Evolutionary conservation across 2,888 invertebrate genomes (phyloP).

Genomic region (Polymixis lichenea): DNA sequence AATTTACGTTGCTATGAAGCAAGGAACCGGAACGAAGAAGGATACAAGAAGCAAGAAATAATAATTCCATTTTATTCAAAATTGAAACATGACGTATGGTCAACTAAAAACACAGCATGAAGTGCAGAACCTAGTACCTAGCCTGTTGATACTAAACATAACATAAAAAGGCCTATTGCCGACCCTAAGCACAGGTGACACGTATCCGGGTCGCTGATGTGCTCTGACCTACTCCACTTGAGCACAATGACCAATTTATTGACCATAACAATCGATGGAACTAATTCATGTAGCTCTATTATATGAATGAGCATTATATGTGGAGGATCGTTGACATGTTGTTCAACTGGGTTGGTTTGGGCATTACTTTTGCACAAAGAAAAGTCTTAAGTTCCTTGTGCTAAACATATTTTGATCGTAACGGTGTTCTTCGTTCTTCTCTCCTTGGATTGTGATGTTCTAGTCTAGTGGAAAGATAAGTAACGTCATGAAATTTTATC

Average conservation of each 20-base stretch:
- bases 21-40: no score
- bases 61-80: background rate
- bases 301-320: constrained; percentile 43
- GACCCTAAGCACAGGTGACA: constrained; percentile 57
- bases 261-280: constrained; percentile 62
- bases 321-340: background rate
- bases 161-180: constrained; percentile 6
- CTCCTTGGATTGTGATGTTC: background rate
- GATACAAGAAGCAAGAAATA: no score
- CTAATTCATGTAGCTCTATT: constrained; percentile 47
- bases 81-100: rapidly evolving
- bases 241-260: constrained; percentile 57
- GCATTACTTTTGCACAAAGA: background rate
- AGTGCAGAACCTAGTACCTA: background rate
- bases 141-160: constrained; percentile 15
- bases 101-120: background rate
- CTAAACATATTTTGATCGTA: background rate
- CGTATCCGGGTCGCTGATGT: constrained; percentile 58
- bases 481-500: background rate
- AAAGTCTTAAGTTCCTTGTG: background rate
- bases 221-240: constrained; percentile 61
- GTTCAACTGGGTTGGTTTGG: background rate
- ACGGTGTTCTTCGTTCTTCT: background rate
- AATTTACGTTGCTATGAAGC: no score
- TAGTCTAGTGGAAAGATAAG: background rate